Base-by-base conservation (phyloP, 2,797 vertebrate species). In the Leptodactylus fallax region DNA sequence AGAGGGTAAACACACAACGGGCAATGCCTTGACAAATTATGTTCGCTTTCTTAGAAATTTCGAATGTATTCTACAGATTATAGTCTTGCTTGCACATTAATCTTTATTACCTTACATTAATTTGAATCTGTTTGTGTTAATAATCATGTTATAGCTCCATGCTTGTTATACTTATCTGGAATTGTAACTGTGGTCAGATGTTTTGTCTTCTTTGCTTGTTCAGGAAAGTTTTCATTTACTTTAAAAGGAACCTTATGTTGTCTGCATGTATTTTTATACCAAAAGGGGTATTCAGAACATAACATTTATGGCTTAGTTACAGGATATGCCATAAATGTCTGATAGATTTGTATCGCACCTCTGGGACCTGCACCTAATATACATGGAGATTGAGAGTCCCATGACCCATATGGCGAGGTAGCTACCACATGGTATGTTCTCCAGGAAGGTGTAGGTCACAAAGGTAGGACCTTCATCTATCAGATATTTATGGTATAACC, bases 111-210 rank as follows among this genome's bases (percentile, higher is more conserved):
- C n/a, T n/a, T n/a, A n/a, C n/a, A n/a, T n/a, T n/a, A n/a, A n/a
- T n/a, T n/a, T n/a, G n/a, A n/a, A n/a, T n/a, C n/a, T n/a, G n/a
- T n/a, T n/a, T 36, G 36, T 36, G 36, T 21, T 74, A 21, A 21
- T 74, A 2, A 6, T 13, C 71, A 47, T 49, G 11, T 74, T 74
- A 74, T 11, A 49, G 45, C 8, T 47, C 19, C 71, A 49, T 19
- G 1, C 71, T 49, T 21, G 17, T 49, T 51, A 49, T 12, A 74
- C 45, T 49, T 19, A 74, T 51, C 47, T 49, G 4, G 71, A 74
- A 74, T 49, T 74, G 21, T 21, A 74, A 74, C 45, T 74, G 71
- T 74, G 71, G 71, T 74, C 47, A 74, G 71, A 74, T 74, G 45
- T 74, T 74, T 74, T 74, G 71, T 74, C 71, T 74, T n/a, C 71